Conservation (phyloP, 2,888 invertebrate genomes). For the Platycheirus rosarum region DNA sequence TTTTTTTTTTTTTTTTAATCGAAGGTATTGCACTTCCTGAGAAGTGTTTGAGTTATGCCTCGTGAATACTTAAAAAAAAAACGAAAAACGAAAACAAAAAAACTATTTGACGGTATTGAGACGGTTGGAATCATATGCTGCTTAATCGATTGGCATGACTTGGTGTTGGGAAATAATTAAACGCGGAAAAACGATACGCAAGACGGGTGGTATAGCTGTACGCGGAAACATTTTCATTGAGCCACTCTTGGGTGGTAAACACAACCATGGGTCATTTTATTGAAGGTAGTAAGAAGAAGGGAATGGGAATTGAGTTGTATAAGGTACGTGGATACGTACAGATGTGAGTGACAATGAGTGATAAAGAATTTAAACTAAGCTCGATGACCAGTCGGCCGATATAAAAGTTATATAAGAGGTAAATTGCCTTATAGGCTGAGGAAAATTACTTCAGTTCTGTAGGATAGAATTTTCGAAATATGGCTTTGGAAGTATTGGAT, state of each 20-base stretch:
- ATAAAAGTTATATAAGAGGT: too few species aligned
- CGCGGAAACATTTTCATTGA: constrained; percentile 52
- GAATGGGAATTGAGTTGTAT: constrained; percentile 60
- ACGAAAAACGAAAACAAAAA: constrained; percentile 2
- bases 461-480: too few species aligned
- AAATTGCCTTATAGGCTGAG: too few species aligned
- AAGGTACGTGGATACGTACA: constrained; percentile 14
- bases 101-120: constrained; percentile 46
- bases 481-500: too few species aligned
- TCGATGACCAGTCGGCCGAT: not conserved
- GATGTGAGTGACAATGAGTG: not conserved
- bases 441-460: too few species aligned
- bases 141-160: constrained; percentile 32
- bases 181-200: constrained; percentile 70
- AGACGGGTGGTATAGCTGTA: constrained; percentile 65
- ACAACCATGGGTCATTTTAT: constrained; percentile 36
- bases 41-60: constrained; percentile 48
- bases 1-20: constrained; percentile 42
- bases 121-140: constrained; percentile 15
- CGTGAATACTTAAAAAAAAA: constrained; percentile 29
- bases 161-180: constrained; percentile 49
- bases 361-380: not conserved
- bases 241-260: constrained; percentile 48
- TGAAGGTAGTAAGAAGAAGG: constrained; percentile 12
- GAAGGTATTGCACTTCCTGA: constrained; percentile 59